A percentile compares a stretch with the other conserved stretches of the same genome.
Conservation (phyloP, 2,113 vertebrate species). For the Petrocephalus microphthalmus region DNA sequence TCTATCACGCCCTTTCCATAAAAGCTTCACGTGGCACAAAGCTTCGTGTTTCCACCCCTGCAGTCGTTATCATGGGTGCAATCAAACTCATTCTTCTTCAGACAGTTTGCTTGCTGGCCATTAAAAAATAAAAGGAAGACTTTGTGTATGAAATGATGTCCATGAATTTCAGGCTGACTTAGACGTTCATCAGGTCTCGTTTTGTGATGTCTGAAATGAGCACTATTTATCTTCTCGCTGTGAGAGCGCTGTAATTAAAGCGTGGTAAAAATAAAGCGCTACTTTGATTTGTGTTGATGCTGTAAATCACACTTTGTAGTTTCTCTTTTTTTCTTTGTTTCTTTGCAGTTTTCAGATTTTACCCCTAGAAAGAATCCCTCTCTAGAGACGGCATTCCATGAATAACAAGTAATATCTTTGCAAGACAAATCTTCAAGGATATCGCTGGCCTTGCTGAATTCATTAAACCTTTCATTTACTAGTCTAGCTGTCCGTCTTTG, state of each 20-base stretch:
- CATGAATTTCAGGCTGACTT: not conserved
- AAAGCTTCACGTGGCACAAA: not conserved
- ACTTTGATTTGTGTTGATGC: constrained; percentile 29
- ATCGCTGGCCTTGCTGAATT: constrained; percentile 25
- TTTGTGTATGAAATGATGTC: not conserved
- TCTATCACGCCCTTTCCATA: not conserved
- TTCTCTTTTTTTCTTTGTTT: not conserved
- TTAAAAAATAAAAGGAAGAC: not conserved
- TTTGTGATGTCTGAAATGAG: constrained; percentile 39
- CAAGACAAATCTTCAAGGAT: constrained; percentile 5
- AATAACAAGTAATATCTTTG: constrained; percentile 18
- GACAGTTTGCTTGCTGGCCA: not conserved
- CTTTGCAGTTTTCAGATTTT: constrained; percentile 19
- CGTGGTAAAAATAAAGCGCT: constrained; percentile 42
- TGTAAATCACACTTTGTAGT: constrained; percentile 26
- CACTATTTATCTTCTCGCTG: constrained; percentile 41
- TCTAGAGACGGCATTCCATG: not conserved
- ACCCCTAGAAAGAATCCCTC: not conserved
- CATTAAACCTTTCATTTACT: constrained; percentile 14
- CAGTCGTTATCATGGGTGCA: not conserved
- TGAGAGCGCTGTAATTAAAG: constrained; percentile 48
- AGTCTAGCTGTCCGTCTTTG: not conserved
- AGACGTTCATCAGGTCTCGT: constrained; percentile 19
- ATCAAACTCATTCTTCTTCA: not conserved
- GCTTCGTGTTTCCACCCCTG: not conserved